Evolutionary conservation across 2,888 invertebrate genomes (phyloP).

Genomic region (Tillus elongatus): DNA sequence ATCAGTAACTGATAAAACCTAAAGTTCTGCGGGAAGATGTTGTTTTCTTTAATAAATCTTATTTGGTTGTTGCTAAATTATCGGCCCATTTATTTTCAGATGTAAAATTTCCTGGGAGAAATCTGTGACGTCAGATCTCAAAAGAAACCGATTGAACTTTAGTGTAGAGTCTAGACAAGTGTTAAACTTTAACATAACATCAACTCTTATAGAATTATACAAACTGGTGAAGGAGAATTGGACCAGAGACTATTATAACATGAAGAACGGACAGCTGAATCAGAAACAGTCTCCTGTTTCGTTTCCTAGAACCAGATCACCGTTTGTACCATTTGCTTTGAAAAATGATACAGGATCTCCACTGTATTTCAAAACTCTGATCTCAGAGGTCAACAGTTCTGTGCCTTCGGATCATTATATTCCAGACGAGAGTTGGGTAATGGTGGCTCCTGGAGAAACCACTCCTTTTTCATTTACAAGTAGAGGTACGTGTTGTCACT

Average conservation of each 20-base stretch:
- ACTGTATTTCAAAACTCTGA: constrained; percentile 77
- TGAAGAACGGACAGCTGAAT: constrained; percentile 14
- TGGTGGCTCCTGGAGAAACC: constrained; percentile 64
- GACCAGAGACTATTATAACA: constrained; percentile 67
- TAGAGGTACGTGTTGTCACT: constrained; percentile 43
- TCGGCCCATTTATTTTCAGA: constrained; percentile 34
- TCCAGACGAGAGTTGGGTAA: constrained; percentile 55
- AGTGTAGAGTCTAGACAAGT: constrained; percentile 59
- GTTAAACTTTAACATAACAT: constrained; percentile 82
- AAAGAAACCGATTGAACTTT: constrained; percentile 53
- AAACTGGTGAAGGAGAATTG: constrained; percentile 76
- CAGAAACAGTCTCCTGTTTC: constrained; percentile 39
- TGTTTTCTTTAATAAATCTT: too few relatives aligned
- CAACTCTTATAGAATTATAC: constrained; percentile 75
- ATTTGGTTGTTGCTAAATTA: not conserved
- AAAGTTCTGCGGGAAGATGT: too few relatives aligned
- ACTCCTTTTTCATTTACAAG: constrained; percentile 81
- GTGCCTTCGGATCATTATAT: constrained; percentile 33
- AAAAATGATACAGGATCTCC: constrained; percentile 84
- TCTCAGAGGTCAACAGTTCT: constrained; percentile 53
- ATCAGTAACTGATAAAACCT: too few relatives aligned
- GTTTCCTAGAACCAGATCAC: constrained; percentile 65
- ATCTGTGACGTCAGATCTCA: constrained; percentile 48
- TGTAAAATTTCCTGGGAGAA: constrained; percentile 63
- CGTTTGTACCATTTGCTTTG: constrained; percentile 91